A percentile compares a stretch with the other conserved stretches of the same genome.
Evolutionary conservation across 2,113 vertebrate genomes (phyloP).

Genomic region (Galbula dea): DNA sequence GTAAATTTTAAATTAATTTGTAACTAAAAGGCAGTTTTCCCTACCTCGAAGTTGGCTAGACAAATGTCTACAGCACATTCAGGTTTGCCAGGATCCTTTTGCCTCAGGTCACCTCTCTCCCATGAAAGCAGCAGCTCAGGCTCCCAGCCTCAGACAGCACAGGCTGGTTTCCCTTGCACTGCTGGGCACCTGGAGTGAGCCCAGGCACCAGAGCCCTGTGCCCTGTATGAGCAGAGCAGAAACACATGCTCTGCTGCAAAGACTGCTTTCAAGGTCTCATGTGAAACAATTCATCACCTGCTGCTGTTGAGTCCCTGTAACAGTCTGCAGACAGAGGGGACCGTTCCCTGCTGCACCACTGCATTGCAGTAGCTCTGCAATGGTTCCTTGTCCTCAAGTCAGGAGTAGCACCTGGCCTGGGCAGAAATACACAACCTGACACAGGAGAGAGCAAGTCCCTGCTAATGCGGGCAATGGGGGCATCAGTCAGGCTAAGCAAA

Average conservation of each 20-base stretch:
- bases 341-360: background rate
- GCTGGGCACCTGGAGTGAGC: rapidly evolving
- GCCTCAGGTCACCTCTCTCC: background rate
- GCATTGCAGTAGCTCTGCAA: background rate
- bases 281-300: background rate
- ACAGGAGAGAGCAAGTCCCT: background rate
- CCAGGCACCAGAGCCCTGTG: background rate
- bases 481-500: background rate
- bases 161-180: background rate
- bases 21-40: background rate
- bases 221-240: rapidly evolving
- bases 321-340: background rate
- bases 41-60: background rate
- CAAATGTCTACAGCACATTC: rapidly evolving
- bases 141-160: rapidly evolving
- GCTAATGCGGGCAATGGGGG: rapidly evolving
- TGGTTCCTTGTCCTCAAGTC: background rate
- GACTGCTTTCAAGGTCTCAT: background rate
- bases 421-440: background rate
- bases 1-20: background rate
- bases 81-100: background rate
- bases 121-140: background rate
- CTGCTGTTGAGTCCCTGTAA: background rate
- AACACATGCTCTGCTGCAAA: background rate
- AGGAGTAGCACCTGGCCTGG: too few relatives aligned